phyloP scores from a whole-genome alignment of 1,140 invertebrate species.

The Vanessa tameamea region DNA sequence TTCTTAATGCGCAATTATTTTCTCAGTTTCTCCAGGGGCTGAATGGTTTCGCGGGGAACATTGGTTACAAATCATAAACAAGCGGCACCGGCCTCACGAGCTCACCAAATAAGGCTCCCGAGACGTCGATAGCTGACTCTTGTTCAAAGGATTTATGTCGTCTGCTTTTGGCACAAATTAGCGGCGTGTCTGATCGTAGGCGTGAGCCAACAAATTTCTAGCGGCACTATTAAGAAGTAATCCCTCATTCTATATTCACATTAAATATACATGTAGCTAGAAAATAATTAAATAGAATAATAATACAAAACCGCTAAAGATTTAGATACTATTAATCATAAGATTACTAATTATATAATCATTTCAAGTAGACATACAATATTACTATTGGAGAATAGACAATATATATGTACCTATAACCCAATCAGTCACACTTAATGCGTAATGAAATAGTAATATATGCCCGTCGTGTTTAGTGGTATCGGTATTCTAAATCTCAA shows the following conservation, averaged over 20 bases:
- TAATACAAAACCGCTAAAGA: neutral
- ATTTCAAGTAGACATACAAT: neutral
- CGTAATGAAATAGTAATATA: slow-evolving; percentile 36
- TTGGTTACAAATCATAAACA: slow-evolving; percentile 71
- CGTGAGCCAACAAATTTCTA: slow-evolving; percentile 69
- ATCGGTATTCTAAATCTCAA: slow-evolving; percentile 11
- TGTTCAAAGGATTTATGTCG: slow-evolving; percentile 72
- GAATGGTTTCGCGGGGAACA: slow-evolving; percentile 24
- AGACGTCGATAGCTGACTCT: slow-evolving; percentile 62
- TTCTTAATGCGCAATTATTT: slow-evolving; percentile 45
- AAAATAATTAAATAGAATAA: neutral
- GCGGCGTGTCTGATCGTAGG: slow-evolving; percentile 60
- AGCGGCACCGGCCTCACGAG: slow-evolving; percentile 64
- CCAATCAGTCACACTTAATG: slow-evolving; percentile 35
- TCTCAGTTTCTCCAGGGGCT: slow-evolving; percentile 34
- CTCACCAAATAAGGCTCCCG: slow-evolving; percentile 62
- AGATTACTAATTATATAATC: neutral
- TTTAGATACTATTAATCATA: neutral
- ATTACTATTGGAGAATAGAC: neutral
- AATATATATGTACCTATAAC: neutral
- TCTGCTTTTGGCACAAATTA: slow-evolving; percentile 73
- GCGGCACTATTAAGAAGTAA: slow-evolving; percentile 34
- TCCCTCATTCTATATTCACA: slow-evolving; percentile 9
- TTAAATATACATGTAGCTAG: neutral
- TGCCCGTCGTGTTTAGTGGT: slow-evolving; percentile 3